Evolutionary conservation across 37 sponge, comb jelly and placozoan species (phyloP), one percentile per base, ranked within the genome.

Genomic region (Halisarca cf. caerulea): DNA sequence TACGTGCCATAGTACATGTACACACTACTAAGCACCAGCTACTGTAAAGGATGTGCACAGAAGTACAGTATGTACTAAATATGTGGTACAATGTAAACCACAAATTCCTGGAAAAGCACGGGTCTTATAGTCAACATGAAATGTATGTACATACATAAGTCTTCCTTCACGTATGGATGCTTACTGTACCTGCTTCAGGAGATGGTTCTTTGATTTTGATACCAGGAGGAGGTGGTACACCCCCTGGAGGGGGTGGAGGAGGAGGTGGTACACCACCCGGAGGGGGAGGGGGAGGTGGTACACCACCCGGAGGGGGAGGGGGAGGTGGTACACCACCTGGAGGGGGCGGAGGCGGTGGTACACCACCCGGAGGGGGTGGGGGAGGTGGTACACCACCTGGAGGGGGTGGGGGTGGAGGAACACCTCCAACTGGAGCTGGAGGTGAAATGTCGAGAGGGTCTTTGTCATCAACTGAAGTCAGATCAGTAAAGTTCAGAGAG

Each of bases 401-500:
- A 39, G 11, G 17, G 15, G 80, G 64, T 45, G 66, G 38, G 27
- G 72, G 85, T 24, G 88, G 84, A 5, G 85, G 88, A 53, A 78
- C 61, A 81, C 37, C 40, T 9, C 30, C 32, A 74, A 39, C 55
- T 21, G 73, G 40, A 28, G 39, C 25, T 80, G 42, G 44, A 25
- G 35, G 39, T 20, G 74, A 18, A 24, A 45, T 18, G 5, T 82
- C 91, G 18, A 93, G 83, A 20, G 86, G 58, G 59, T 94, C 95
- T 43, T 80, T 78, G 27, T 97, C 97, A 71, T 97, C 97, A 24
- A 23, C 74, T 2, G 79, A 85, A 17, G 90, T 86, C 47, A 97
- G 77, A 39, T 97, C 97, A 3, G 90, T 94, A 86, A 97, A 97
- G 73, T 94, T 89, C 17, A 90, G 88, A 44, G 68, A 54, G 70